Evolutionary conservation across 2,113 vertebrate genomes (phyloP).

Genomic region (Python bivittatus): DNA sequence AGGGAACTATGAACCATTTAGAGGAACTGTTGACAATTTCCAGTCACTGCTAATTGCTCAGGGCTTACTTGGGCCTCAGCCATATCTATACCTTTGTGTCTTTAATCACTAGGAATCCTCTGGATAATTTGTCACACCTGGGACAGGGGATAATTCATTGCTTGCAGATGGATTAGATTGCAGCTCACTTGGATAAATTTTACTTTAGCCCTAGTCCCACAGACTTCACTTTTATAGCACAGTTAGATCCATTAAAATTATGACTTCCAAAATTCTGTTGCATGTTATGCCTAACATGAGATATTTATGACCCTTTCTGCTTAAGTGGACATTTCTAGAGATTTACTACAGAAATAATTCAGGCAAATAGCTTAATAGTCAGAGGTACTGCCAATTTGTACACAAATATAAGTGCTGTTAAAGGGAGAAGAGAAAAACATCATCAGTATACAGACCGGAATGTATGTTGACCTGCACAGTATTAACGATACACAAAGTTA

Average conservation of each 20-base stretch:
- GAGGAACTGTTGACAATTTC: slow-evolving; percentile 74
- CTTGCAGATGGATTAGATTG: slow-evolving; percentile 74
- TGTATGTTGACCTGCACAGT: not conserved
- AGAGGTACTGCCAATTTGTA: slow-evolving; percentile 58
- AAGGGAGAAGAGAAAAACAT: slow-evolving; percentile 31
- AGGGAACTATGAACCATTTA: slow-evolving; percentile 66
- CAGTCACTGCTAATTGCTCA: slow-evolving; percentile 72
- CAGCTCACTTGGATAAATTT: slow-evolving; percentile 73
- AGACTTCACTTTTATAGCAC: slow-evolving; percentile 74
- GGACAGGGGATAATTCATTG: slow-evolving; percentile 73
- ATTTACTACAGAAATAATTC: slow-evolving; percentile 76
- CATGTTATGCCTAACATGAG: slow-evolving; percentile 75
- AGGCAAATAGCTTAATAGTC: slow-evolving; percentile 62
- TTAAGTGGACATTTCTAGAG: slow-evolving; percentile 77
- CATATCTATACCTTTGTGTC: slow-evolving; percentile 73
- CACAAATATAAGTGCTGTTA: slow-evolving; percentile 38
- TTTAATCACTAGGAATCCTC: slow-evolving; percentile 74
- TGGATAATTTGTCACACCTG: slow-evolving; percentile 74
- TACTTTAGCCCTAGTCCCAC: slow-evolving; percentile 71
- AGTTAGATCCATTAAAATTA: slow-evolving; percentile 82
- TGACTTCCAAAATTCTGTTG: slow-evolving; percentile 82
- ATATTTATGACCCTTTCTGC: slow-evolving; percentile 76
- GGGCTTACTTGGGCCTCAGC: slow-evolving; percentile 69
- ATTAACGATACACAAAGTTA: not conserved
- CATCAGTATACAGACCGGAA: not conserved